Base-by-base conservation (phyloP, 2,797 vertebrate species). In the Anniella stebbinsi region DNA sequence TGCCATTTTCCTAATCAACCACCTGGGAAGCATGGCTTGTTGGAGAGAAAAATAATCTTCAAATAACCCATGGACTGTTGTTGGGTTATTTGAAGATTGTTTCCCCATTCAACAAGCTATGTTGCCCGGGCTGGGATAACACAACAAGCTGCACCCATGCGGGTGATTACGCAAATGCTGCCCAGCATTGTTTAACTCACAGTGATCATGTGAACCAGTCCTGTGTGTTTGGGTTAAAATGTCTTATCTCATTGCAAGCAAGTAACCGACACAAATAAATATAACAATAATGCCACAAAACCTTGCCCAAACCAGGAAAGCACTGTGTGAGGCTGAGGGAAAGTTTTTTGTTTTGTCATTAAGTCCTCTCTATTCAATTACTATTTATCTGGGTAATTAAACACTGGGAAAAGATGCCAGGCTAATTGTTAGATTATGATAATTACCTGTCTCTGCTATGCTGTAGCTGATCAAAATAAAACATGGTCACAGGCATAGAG, bases 351-450 rank as follows among this genome's bases (percentile, higher is more conserved):
- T 97, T 95, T 97, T 96, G 93, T 95, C 96, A 97, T 97, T 97
- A 97, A 97, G 95, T 96, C 95, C 92, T 96, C 96, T 95, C 96
- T 97, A 97, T 97, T 97, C 96, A 98, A 97, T 97, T 97, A 97
- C 94, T 97, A 97, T 97, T 97, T 97, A 97, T 97, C 95, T 95
- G 96, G 96, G 97, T 97, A 98, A 99, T 98, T 98, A 98, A 98
- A 98, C 97, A 98, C 97, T 97, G 96, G 96, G 97, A 98, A 98
- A 97, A 97, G 97, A 98, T 97, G 97, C 97, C 96, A 96, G 97
- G 98, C 98, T 99, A 98, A 99, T 98, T 98, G 98, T 98, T 97
- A 98, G 98, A 98, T 98, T 98, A 98, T 98, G 97, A 98, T 98
- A 98, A 99, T 99, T 98, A 97, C 97, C 97, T 93, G 96, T 97